Evolutionary conservation across 2,113 vertebrate species (phyloP), one percentile per base, ranked within the genome.

Genomic region (Alosa alosa): DNA sequence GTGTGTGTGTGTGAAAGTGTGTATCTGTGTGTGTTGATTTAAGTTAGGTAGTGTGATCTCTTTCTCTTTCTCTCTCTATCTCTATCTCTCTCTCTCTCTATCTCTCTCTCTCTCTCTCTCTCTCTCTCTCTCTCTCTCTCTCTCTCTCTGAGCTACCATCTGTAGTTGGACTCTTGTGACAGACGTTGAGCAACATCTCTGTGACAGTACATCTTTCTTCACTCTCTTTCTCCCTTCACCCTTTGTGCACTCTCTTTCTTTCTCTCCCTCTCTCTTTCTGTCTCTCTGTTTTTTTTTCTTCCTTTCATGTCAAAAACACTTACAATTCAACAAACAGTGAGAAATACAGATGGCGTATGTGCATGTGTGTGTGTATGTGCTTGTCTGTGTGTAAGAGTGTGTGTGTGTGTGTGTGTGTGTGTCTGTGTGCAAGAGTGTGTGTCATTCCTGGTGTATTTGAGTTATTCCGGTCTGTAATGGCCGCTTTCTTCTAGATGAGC

Each of bases 381-480:
- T 0, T 60, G 55, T 22, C 10, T 22, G 55, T 60, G 55, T 22
- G 55, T 22, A 15, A 6, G 18, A 18, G 44, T 18, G 31, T 84
- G 84, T 57, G 85, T 31, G 31, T 31, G 64, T 31, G 6, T 36
- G 9, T 31, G 64, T 72, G n/a, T 72, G 9, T 31, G 64, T 72
- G n/a, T 72, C 1, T 31, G 47, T 49, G 47, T 49, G 60, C 4
- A 22, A 25, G 22, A 8, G n/a, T 64, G 20, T 64, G 20, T n/a
- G 22, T 11, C 31, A 15, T 50, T 47, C 50, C 57, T 50, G 89
- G 91, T 92, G 90, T 90, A 91, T 94, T 91, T 93, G 92, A 72
- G 64, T 36, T 36, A 72, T 72, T 72, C 64, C 64, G 64, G 11
- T 72, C 25, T 15, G 8, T 25, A 72, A 72, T 72, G 64, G 64